A percentile compares a stretch with the other conserved stretches of the same genome.
These are phyloP conservation scores for Lipotes vexillifer DNA, from an alignment of 2,113 vertebrate species.

Conservation along the genomic window DNA sequence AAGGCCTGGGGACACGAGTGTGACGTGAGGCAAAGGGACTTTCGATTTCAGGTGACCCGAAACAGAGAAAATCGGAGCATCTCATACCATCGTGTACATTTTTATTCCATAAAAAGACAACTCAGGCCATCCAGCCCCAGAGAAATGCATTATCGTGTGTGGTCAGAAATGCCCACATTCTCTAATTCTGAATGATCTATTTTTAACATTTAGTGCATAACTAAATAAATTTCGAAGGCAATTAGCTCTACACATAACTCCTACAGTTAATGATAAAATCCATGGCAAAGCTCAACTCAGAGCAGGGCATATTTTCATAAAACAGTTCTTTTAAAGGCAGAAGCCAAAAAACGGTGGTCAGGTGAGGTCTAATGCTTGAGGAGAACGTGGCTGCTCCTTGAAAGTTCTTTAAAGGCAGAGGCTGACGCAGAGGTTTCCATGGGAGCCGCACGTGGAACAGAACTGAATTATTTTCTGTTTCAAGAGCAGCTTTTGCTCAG, in stretches of 20 bases:
- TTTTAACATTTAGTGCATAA: not conserved
- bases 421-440: not conserved
- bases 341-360: not conserved
- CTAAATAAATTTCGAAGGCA: not conserved
- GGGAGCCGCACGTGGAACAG: not conserved
- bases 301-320: not conserved
- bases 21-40: not conserved
- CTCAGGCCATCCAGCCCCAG: not conserved
- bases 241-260: not conserved
- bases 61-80: not conserved
- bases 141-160: not conserved
- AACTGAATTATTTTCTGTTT: not conserved
- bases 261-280: not conserved
- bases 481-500: not conserved
- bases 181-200: not conserved
- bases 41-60: not conserved
- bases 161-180: not conserved
- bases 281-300: not conserved
- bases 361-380: not conserved
- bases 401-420: not conserved
- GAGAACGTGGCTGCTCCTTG: not conserved
- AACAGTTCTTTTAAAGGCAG: not conserved
- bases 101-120: not conserved
- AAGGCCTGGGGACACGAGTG: too few relatives aligned
- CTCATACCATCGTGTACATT: not conserved